Evolutionary conservation across 2,113 vertebrate genomes (phyloP).

Genomic region (Apodemus speciosus): DNA sequence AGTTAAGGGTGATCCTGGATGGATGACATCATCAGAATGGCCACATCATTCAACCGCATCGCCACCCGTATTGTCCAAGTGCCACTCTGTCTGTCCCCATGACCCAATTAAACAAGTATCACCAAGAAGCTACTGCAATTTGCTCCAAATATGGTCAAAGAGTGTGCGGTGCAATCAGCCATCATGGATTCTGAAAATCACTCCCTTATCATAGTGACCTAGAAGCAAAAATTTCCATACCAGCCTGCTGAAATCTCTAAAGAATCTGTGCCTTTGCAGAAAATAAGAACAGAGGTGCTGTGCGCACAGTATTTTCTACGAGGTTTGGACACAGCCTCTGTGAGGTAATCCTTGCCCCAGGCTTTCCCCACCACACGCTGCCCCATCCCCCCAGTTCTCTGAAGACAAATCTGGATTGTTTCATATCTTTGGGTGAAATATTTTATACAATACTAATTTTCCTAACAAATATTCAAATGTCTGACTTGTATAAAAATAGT

Average conservation of each 20-base stretch:
- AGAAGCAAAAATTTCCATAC: background rate
- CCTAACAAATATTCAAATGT: conserved; percentile 56
- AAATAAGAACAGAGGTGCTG: conserved; percentile 37
- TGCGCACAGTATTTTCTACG: background rate
- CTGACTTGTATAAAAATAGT: conserved; percentile 64
- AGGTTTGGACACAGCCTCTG: background rate
- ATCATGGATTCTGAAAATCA: background rate
- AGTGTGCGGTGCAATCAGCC: too few species aligned
- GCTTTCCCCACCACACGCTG: background rate
- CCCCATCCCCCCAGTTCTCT: conserved; percentile 24
- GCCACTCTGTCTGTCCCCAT: background rate
- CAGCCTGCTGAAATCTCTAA: background rate
- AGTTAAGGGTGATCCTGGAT: background rate
- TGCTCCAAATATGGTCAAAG: background rate
- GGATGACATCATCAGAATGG: background rate
- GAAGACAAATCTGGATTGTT: conserved; percentile 54
- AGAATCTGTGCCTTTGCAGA: background rate
- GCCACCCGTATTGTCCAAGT: background rate
- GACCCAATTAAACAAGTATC: background rate
- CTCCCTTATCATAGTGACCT: background rate
- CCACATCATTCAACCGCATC: background rate
- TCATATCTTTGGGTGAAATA: conserved; percentile 56
- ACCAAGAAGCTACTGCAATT: background rate
- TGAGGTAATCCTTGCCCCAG: background rate
- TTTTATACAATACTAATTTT: conserved; percentile 63